Evolutionary conservation across 2,113 vertebrate species (phyloP).

Genomic region (Melanocharis versteri): DNA sequence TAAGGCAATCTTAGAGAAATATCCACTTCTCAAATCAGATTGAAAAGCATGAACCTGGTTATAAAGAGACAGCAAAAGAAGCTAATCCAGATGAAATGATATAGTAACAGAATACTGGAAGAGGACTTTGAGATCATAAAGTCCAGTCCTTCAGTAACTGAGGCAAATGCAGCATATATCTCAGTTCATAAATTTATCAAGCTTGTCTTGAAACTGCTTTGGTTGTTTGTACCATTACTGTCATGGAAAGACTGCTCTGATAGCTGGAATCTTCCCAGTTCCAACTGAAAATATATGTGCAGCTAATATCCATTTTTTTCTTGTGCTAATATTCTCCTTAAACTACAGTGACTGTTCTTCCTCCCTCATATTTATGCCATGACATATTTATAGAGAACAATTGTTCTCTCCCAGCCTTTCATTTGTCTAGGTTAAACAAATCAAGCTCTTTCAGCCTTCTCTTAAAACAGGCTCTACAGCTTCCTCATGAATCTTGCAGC

Average conservation of each 20-base stretch:
- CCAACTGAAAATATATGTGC: constrained; percentile 1
- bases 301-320: constrained; percentile 1
- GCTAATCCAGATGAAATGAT: constrained; percentile 5
- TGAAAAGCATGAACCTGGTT: constrained; percentile 22
- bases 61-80: neutral
- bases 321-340: constrained; percentile 41
- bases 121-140: neutral
- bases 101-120: neutral
- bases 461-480: neutral
- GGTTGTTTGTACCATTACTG: neutral
- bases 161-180: neutral
- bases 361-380: constrained; percentile 26
- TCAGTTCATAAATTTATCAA: constrained; percentile 18
- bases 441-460: neutral
- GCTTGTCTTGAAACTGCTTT: neutral
- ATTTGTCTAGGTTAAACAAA: constrained; percentile 61
- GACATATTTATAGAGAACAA: constrained; percentile 50
- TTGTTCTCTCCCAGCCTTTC: constrained; percentile 46
- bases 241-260: neutral
- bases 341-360: constrained; percentile 39
- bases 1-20: constrained; percentile 34
- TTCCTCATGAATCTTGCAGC: neutral
- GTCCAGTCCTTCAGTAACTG: neutral
- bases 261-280: neutral
- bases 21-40: constrained; percentile 3